Conservation (phyloP, 1,140 invertebrate genomes). For the Nasonia longicornis region DNA sequence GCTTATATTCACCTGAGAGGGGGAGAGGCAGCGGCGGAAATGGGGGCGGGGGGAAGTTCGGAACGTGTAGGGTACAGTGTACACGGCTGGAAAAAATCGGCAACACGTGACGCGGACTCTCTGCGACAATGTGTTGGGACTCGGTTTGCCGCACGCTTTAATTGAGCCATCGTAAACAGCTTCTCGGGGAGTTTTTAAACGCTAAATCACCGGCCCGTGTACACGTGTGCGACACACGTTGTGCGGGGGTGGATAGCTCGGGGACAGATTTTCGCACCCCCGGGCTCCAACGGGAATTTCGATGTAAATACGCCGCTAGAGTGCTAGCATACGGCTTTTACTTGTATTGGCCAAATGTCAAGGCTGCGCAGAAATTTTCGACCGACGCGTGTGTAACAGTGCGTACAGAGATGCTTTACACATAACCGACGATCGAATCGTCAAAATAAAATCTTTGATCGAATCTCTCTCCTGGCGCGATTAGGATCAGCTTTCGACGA, state of each 20-base stretch:
- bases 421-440: constrained; percentile 23
- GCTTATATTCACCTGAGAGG: too few species aligned
- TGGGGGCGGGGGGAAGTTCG: too few species aligned
- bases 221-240: not conserved
- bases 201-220: too few species aligned
- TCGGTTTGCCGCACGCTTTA: not conserved
- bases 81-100: not conserved
- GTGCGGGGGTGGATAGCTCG: too few species aligned
- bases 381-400: not conserved
- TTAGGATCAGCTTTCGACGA: constrained; percentile 23
- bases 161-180: constrained; percentile 9
- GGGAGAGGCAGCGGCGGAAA: too few species aligned
- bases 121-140: constrained; percentile 18
- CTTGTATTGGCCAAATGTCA: not conserved
- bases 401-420: not conserved
- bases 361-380: not conserved
- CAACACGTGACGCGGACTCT: not conserved
- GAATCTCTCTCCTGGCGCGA: constrained; percentile 7
- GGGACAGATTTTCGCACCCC: too few species aligned
- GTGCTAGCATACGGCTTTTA: not conserved
- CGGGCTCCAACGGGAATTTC: not conserved
- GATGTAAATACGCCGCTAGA: not conserved
- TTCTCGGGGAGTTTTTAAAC: not conserved
- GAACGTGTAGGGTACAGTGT: too few species aligned
- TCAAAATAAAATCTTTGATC: constrained; percentile 33